Conservation (phyloP, 2,797 vertebrate genomes). For the Columba guinea region DNA sequence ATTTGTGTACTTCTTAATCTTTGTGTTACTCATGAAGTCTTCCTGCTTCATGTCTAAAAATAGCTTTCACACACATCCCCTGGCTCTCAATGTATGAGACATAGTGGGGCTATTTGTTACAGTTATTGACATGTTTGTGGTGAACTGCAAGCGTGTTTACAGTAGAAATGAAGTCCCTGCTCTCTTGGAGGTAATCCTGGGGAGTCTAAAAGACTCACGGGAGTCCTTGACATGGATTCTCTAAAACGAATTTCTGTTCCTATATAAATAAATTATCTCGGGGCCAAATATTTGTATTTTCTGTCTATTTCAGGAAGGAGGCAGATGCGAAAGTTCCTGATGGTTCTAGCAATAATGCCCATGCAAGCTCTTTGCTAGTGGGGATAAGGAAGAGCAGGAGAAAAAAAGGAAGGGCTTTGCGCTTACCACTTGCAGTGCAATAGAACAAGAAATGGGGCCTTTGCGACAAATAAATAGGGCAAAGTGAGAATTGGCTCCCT, state of each 20-base stretch:
- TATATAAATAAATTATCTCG: constrained; percentile 36
- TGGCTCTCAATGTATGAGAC: constrained; percentile 2
- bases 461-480: not conserved
- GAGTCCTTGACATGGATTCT: constrained; percentile 20
- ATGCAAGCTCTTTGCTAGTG: not conserved
- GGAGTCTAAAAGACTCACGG: constrained; percentile 33
- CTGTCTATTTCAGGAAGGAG: constrained; percentile 12
- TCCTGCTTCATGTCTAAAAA: constrained; percentile 28
- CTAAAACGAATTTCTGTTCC: constrained; percentile 34
- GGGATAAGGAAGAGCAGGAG: not conserved
- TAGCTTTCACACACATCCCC: not conserved
- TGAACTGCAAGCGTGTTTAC: constrained; percentile 7
- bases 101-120: constrained; percentile 51
- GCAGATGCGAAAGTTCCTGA: constrained; percentile 15
- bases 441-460: constrained; percentile 6
- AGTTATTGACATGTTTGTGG: constrained; percentile 50
- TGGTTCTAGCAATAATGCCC: not conserved
- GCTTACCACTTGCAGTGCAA: not conserved
- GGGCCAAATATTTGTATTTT: constrained; percentile 18
- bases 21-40: not conserved
- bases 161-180: constrained; percentile 37
- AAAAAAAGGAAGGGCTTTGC: not conserved
- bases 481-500: constrained; percentile 3
- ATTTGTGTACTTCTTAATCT: not conserved
- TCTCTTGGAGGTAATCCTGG: constrained; percentile 44